Base-by-base conservation (phyloP, 2,797 vertebrate species). In the Sebastes miniatus region DNA sequence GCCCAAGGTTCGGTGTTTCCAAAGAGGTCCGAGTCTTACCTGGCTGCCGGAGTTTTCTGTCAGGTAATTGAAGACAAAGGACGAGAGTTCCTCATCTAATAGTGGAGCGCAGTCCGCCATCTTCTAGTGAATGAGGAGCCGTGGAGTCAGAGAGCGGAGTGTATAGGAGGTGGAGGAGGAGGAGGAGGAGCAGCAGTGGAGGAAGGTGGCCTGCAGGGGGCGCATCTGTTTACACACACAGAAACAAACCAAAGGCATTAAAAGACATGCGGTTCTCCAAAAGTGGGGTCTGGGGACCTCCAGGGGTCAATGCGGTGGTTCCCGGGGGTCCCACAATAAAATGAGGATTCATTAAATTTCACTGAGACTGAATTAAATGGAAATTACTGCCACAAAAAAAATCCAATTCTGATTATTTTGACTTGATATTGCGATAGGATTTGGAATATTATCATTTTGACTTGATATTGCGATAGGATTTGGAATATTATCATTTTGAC, bases 71-170 rank as follows among this genome's bases (percentile, higher is more conserved):
- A 98, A 98, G 94, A 99, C 97, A 94, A 98, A 98, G 85, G 97
- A 98, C 95, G 97, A 98, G 94, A 99, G 97, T 95, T 98, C 98
- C 89, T 99, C 98, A 92, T 99, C 98, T 93, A 98, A 97, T 94
- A 99, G 96, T 96, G 97, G 95, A 96, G 96, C 96, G 96, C 97
- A 98, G 96, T 98, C 97, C 97, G 97, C 98, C 98, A 99, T 99
- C 97, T 99, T 99, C 98, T 96, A 97, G 95, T 96, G 95, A 96
- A 96, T 97, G 96, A 96, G 92, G 84, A 90, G 83, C 92, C 74
- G 92, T 20, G 90, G 84, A 94, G 87, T 81, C 93, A 90, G 92
- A 92, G 94, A 91, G 93, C 93, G 88, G 92, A 91, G 93, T 96
- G 93, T 96, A 96, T 96, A 96, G 95, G 54, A 87, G 87, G 87